Evolutionary conservation across 30 jellyfish, hydroid and myxozoan genomes (phyloP).

Genomic region (Mastigias papua): DNA sequence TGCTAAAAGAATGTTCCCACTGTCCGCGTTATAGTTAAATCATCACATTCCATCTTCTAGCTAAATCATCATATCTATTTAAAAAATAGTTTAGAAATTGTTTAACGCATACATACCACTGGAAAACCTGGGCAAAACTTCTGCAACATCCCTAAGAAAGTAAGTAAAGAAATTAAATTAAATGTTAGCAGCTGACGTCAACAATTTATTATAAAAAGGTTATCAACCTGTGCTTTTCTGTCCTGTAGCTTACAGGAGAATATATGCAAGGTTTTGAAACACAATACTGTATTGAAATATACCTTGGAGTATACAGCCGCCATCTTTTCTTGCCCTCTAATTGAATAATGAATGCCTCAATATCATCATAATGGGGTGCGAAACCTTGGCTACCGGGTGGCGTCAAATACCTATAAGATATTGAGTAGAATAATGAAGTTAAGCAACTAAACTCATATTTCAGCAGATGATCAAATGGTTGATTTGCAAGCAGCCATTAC

Average conservation of each 20-base stretch:
- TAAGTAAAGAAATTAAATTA: not conserved
- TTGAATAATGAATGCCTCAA: conserved; percentile 93
- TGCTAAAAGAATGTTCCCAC: no score
- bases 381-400: conserved; percentile 98
- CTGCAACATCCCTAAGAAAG: conserved; percentile 62
- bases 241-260: no score
- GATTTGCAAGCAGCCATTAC: no score
- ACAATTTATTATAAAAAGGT: no score
- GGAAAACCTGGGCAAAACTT: conserved; percentile 78
- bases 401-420: conserved; percentile 73
- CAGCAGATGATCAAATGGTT: no score
- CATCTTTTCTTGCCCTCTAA: conserved; percentile 94
- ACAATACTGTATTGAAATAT: not conserved
- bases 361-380: conserved; percentile 97
- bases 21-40: no score
- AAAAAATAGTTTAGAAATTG: not conserved
- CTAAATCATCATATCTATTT: not conserved
- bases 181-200: no score
- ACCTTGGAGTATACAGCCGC: conserved; percentile 93
- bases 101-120: conserved; percentile 77
- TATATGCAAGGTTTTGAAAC: no score
- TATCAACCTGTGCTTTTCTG: no score
- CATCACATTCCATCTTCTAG: no score
- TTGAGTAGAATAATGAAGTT: no score
- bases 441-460: no score